phyloP scores from a whole-genome alignment of 2,113 vertebrate genomes.

The Brachypteracias leptosomus region DNA sequence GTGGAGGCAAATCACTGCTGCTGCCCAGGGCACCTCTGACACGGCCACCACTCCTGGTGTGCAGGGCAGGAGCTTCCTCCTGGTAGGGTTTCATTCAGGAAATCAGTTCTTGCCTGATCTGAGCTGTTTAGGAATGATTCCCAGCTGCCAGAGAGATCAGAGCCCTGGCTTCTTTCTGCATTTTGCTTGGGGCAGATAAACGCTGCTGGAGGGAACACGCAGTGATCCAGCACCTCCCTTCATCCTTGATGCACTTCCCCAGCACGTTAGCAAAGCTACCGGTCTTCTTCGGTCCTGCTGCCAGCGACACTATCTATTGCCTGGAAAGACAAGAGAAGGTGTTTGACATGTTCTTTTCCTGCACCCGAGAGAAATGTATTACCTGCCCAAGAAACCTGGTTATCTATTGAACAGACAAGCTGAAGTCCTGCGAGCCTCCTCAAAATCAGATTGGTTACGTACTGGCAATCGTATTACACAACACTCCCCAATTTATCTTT shows the following conservation, averaged over 20 bases:
- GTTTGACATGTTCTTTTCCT: neutral
- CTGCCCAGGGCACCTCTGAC: neutral
- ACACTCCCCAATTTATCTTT: neutral
- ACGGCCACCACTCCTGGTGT: neutral
- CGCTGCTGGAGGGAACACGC: fast-evolving
- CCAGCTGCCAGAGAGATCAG: neutral
- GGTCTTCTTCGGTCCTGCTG: neutral
- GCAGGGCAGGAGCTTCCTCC: neutral
- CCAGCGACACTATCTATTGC: neutral
- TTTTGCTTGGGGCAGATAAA: neutral
- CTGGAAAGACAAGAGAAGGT: neutral
- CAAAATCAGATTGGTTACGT: neutral
- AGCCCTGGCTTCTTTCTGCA: neutral
- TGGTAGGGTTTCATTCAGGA: neutral
- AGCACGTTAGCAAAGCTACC: fast-evolving
- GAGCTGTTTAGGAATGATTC: neutral
- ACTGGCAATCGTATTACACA: neutral
- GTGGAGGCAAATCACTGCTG: fast-evolving
- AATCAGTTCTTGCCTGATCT: neutral
- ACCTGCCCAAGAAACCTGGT: slow-evolving; percentile 18
- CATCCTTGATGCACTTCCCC: neutral
- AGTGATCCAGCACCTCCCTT: neutral
- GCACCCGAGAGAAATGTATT: neutral
- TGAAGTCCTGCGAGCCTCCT: neutral
- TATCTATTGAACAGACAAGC: slow-evolving; percentile 30